Conservation (phyloP, 2,113 vertebrate species). For the Pteropus alecto region DNA sequence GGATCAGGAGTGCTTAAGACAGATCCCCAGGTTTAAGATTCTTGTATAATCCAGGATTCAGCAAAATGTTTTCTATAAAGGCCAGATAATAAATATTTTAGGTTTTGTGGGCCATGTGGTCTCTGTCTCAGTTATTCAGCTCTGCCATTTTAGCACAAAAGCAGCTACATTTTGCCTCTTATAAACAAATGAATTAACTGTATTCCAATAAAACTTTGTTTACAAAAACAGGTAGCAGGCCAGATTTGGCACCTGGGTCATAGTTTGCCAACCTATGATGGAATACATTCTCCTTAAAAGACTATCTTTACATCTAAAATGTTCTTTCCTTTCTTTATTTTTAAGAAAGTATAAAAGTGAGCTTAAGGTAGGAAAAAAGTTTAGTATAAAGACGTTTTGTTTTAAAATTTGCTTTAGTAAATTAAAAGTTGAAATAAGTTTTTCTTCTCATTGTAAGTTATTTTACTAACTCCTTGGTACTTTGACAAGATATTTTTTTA, state of each 20-base stretch:
- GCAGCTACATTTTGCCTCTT: not conserved
- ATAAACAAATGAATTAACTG: not conserved
- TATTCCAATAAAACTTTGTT: conserved; percentile 5
- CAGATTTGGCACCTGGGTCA: not conserved
- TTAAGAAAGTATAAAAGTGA: not conserved
- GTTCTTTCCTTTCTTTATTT: not conserved
- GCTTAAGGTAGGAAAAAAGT: not conserved
- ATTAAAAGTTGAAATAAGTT: conserved; percentile 39
- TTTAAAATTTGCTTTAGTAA: conserved; percentile 30
- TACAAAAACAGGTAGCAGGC: not conserved
- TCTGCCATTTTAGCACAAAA: not conserved
- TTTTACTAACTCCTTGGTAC: conserved; percentile 52
- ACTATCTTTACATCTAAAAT: not conserved
- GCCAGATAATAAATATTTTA: not conserved
- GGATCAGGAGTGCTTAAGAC: not conserved
- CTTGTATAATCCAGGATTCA: not conserved
- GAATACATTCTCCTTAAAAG: not conserved
- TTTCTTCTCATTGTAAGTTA: conserved; percentile 35
- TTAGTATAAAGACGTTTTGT: conserved; percentile 8
- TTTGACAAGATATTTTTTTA: conserved; percentile 47
- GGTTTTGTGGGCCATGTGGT: not conserved
- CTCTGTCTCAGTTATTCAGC: not conserved
- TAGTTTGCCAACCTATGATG: not conserved
- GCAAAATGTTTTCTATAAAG: not conserved
- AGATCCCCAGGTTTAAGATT: not conserved